A percentile compares a stretch with the other conserved stretches of the same genome.
These are phyloP conservation scores for Zapornia atra DNA, from an alignment of 2,113 vertebrate genomes.

Conservation along the genomic window DNA sequence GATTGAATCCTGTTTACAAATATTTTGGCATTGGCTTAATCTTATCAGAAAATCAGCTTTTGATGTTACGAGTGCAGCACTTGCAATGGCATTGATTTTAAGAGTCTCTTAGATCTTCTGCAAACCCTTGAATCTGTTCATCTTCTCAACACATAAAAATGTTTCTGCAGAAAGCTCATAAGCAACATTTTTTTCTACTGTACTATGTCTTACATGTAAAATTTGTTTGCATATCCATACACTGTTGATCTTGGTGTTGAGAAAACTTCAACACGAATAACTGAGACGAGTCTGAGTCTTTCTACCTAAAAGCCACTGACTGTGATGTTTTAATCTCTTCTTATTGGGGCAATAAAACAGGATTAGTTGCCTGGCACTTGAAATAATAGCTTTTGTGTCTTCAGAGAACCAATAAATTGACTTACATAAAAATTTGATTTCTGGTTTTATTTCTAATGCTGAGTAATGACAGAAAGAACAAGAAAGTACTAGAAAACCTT, in stretches of 20 bases:
- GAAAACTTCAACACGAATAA: background rate
- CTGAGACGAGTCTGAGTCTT: background rate
- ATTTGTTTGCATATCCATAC: background rate
- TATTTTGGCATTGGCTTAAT: background rate
- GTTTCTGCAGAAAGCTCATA: background rate
- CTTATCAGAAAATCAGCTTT: background rate
- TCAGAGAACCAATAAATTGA: constrained; percentile 69
- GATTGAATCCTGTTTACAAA: constrained; percentile 12
- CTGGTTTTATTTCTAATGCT: background rate
- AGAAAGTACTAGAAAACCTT: background rate
- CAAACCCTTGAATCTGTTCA: background rate
- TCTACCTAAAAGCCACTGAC: constrained; percentile 10
- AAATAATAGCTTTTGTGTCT: constrained; percentile 11
- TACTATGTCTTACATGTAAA: background rate
- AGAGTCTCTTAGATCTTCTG: background rate
- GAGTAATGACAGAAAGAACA: background rate
- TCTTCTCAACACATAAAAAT: background rate
- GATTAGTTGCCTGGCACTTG: background rate
- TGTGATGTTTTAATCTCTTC: constrained; percentile 12
- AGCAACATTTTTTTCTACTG: background rate
- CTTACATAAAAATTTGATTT: background rate
- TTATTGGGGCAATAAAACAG: background rate
- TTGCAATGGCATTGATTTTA: background rate
- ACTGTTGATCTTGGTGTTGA: background rate
- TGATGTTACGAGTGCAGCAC: background rate